These are phyloP conservation scores for Tringa solitaria DNA, from an alignment of 2,113 vertebrate species.

Conservation along the genomic window DNA sequence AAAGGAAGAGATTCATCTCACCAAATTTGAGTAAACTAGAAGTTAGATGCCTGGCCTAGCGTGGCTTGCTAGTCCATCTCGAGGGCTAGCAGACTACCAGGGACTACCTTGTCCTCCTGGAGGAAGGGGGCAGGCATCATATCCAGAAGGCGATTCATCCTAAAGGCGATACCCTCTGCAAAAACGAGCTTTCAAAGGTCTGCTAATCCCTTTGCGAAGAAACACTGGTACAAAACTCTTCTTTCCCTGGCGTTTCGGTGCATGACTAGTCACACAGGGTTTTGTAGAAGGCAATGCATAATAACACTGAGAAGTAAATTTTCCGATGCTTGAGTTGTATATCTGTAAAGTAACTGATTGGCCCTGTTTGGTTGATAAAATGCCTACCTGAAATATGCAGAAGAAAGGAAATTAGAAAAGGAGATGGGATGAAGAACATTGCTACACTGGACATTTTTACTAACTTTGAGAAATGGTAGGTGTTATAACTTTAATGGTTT, in stretches of 20 bases:
- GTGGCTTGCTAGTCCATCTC: neutral
- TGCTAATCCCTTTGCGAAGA: neutral
- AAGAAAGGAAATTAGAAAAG: neutral
- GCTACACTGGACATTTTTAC: neutral
- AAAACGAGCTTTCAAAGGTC: neutral
- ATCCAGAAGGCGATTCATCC: neutral
- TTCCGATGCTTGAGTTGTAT: neutral
- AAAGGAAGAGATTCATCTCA: neutral
- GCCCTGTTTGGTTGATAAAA: neutral
- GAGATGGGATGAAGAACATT: neutral
- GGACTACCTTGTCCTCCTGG: neutral
- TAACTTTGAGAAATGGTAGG: constrained; percentile 10
- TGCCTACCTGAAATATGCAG: neutral
- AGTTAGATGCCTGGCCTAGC: neutral
- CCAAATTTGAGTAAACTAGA: neutral
- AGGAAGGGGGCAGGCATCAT: neutral
- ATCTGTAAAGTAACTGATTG: neutral
- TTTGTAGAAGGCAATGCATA: neutral
- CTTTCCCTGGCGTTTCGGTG: neutral
- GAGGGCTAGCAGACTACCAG: neutral
- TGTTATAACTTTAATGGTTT: neutral
- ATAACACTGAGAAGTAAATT: neutral
- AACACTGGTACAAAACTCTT: neutral
- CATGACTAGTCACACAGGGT: fast-evolving
- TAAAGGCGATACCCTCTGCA: neutral